phyloP scores from a whole-genome alignment of 2,888 invertebrate species.

The Entomobrya multifasciata region DNA sequence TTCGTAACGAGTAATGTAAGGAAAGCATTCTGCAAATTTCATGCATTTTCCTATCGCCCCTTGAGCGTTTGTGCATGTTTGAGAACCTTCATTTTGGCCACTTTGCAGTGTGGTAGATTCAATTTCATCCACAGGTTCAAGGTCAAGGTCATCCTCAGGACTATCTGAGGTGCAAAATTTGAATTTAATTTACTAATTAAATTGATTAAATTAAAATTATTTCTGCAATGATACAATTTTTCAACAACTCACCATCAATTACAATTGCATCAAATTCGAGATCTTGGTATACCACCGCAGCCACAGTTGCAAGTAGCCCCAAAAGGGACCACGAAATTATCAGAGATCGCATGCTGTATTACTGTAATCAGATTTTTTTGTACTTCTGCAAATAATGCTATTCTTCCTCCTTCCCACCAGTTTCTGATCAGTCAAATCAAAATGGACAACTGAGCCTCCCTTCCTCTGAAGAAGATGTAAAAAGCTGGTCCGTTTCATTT shows the following conservation, averaged over 20 bases:
- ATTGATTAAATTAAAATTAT: slow-evolving; percentile 4
- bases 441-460: slow-evolving; percentile 42
- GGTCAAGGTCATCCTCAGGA: slow-evolving; percentile 21
- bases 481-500: slow-evolving; percentile 33
- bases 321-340: slow-evolving; percentile 12
- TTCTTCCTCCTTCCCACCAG: background rate
- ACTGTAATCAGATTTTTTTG: background rate
- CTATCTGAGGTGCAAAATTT: slow-evolving; percentile 7
- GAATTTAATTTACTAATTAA: background rate
- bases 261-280: slow-evolving; percentile 50
- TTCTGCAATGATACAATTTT: too few relatives aligned
- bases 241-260: slow-evolving; percentile 66
- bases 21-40: slow-evolving; percentile 66
- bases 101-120: slow-evolving; percentile 22
- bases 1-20: slow-evolving; percentile 36
- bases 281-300: slow-evolving; percentile 60
- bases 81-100: background rate
- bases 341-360: background rate
- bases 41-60: slow-evolving; percentile 64
- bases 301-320: slow-evolving; percentile 65
- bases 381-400: background rate
- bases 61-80: slow-evolving; percentile 28
- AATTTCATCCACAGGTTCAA: slow-evolving; percentile 17
- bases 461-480: slow-evolving; percentile 26
- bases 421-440: slow-evolving; percentile 27